Conservation (phyloP, 2,888 invertebrate genomes). For the Orthosia gracilis region DNA sequence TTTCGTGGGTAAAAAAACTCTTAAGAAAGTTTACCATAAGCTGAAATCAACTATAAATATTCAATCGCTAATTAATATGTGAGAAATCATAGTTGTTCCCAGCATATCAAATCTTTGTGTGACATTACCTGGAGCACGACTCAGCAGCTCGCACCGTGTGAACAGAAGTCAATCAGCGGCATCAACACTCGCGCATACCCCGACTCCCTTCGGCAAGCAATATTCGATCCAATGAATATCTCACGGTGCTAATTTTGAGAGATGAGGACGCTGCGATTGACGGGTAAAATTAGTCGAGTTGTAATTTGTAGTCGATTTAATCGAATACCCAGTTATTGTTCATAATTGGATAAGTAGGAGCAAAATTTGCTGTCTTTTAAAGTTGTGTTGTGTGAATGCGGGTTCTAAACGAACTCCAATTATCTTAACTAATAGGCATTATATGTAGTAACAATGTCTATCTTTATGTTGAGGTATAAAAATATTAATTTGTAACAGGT, state of each 20-base stretch:
- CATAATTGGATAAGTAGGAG: neutral
- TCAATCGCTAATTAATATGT: neutral
- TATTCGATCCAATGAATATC: conserved; percentile 69
- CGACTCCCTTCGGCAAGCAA: conserved; percentile 57
- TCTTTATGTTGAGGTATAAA: too few species aligned
- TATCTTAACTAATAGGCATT: too few species aligned
- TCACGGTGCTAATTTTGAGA: conserved; percentile 68
- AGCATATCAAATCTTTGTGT: conserved; percentile 26
- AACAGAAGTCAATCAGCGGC: conserved; percentile 69
- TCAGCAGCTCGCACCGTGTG: conserved; percentile 50
- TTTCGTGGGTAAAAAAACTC: too few species aligned
- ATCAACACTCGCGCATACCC: conserved; percentile 57
- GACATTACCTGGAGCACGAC: conserved; percentile 8
- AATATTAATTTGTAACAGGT: too few species aligned
- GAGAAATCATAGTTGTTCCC: neutral
- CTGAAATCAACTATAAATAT: conserved; percentile 1
- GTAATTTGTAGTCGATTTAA: neutral
- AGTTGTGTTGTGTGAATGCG: too few species aligned
- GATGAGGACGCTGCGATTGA: neutral
- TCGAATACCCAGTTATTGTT: neutral
- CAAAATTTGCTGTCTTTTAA: too few species aligned
- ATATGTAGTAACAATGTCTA: too few species aligned
- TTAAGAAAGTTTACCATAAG: neutral
- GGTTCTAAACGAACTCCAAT: too few species aligned
- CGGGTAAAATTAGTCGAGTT: conserved; percentile 16